Conservation (phyloP, 2,888 invertebrate species). For the Galerucella nymphaeae region DNA sequence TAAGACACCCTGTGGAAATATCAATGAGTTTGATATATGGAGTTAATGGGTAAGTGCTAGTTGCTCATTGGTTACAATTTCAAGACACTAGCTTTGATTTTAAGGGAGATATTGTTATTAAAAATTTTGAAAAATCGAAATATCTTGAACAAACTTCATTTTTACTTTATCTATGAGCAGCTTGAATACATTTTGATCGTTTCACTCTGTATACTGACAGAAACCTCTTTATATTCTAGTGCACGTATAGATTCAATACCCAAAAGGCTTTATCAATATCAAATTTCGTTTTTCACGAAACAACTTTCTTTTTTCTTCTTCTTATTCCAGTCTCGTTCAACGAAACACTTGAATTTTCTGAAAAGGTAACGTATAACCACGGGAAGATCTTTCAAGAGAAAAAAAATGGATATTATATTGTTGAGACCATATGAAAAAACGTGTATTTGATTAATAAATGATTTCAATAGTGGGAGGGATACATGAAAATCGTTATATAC, state of each 20-base stretch:
- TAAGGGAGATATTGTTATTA: too few relatives aligned
- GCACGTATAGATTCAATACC: constrained; percentile 9
- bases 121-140: too few relatives aligned
- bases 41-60: too few relatives aligned
- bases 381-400: constrained; percentile 11
- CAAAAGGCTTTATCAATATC: constrained; percentile 10
- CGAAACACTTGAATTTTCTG: constrained; percentile 16
- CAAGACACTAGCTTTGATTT: too few relatives aligned
- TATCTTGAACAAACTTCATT: too few relatives aligned
- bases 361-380: constrained; percentile 11
- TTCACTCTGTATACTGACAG: not conserved
- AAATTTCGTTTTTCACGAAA: constrained; percentile 1
- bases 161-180: too few relatives aligned
- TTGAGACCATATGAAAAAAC: constrained; percentile 63
- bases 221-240: constrained; percentile 1
- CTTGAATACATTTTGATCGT: too few relatives aligned
- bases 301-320: constrained; percentile 16
- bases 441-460: constrained; percentile 64
- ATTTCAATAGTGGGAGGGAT: not conserved
- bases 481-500: not conserved
- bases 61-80: too few relatives aligned
- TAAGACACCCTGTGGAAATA: too few relatives aligned
- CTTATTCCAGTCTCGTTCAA: constrained; percentile 4
- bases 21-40: too few relatives aligned
- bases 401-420: constrained; percentile 59